Evolutionary conservation across 2,113 vertebrate species (phyloP).

Genomic region (Spea multiplicata): DNA sequence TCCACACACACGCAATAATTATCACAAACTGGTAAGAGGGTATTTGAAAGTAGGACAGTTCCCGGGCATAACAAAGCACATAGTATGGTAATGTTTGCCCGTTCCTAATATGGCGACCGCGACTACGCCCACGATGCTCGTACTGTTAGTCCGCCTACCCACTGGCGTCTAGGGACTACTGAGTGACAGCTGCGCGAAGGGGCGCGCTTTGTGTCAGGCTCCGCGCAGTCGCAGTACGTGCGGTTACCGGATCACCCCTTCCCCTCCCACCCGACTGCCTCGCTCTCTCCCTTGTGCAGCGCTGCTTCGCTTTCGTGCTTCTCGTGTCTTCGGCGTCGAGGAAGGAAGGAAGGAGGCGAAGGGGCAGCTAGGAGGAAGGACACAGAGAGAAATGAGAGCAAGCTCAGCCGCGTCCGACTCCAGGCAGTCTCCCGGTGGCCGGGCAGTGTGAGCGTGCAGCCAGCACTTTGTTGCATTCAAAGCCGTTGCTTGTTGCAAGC

Average conservation of each 20-base stretch:
- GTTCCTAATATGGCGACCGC: slow-evolving; percentile 10
- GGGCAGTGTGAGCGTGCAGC: slow-evolving; percentile 22
- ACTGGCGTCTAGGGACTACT: background rate
- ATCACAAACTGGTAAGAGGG: too few relatives aligned
- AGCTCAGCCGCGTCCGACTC: slow-evolving; percentile 35
- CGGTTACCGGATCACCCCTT: background rate
- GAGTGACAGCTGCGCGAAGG: slow-evolving; percentile 11
- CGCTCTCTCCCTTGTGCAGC: slow-evolving; percentile 2
- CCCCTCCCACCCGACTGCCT: slow-evolving; percentile 22
- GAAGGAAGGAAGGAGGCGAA: slow-evolving; percentile 29
- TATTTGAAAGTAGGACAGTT: too few relatives aligned
- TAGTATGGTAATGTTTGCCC: slow-evolving; percentile 16
- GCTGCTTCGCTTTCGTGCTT: background rate
- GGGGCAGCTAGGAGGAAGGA: background rate
- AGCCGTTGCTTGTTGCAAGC: background rate
- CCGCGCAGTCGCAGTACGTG: slow-evolving; percentile 1
- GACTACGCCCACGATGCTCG: background rate
- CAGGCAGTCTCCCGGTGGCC: slow-evolving; percentile 41
- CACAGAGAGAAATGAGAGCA: slow-evolving; percentile 31
- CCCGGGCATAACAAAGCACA: slow-evolving; percentile 11
- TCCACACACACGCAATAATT: too few relatives aligned
- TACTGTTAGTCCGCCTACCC: background rate
- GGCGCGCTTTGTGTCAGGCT: background rate
- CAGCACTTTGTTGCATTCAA: background rate
- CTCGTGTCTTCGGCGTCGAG: slow-evolving; percentile 13